Base-by-base conservation (phyloP, 2,797 vertebrate genomes). In the Philypnodon macrostomus region DNA sequence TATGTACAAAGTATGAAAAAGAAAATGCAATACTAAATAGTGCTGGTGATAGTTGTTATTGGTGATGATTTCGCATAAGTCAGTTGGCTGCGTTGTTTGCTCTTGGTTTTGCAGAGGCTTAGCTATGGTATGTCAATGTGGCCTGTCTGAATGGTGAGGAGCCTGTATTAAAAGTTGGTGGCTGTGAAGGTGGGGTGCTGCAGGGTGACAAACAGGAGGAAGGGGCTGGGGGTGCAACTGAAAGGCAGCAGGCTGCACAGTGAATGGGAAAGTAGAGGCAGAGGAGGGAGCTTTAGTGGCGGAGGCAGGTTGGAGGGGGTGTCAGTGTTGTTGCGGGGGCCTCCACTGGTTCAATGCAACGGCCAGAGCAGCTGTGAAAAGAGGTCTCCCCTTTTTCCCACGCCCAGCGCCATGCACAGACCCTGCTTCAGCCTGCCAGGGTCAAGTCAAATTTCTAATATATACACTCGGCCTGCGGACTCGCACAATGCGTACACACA, bases 381-480 rank as follows among this genome's bases (percentile, higher is more conserved):
- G 91, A 90, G 90, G 90, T 91, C 89, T 83, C 85, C 89, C 85
- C 92, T 93, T 94, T 94, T 95, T 95, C 93, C 92, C 93, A 95
- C 93, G 93, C 89, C 93, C 90, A 66, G 88, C 67, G 53, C 79
- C 85, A 88, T 73, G 86, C 83, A 67, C 47, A 88, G 83, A 86
- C 89, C 86, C 84, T 86, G 87, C 87, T 84, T 85, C 77, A 88
- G 88, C 87, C 86, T 70, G 81, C 87, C 85, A 86, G 89, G 93
- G 93, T 93, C 92, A 93, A 89, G 88, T 91, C 91, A 91, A 91
- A 88, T 79, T 74, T 75, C 88, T 89, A 90, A 91, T 88, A 91
- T 88, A 91, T 85, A 91, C 91, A 89, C 91, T 78, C 84, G 86
- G 85, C 75, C 89, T 83, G 89, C 84, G 86, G 89, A 83, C 85